Percentiles rank a stretch among this genome's conserved stretches.
Evolutionary conservation across 1,140 invertebrate species (phyloP).

Genomic region (Yoshiicerus persimilis): DNA sequence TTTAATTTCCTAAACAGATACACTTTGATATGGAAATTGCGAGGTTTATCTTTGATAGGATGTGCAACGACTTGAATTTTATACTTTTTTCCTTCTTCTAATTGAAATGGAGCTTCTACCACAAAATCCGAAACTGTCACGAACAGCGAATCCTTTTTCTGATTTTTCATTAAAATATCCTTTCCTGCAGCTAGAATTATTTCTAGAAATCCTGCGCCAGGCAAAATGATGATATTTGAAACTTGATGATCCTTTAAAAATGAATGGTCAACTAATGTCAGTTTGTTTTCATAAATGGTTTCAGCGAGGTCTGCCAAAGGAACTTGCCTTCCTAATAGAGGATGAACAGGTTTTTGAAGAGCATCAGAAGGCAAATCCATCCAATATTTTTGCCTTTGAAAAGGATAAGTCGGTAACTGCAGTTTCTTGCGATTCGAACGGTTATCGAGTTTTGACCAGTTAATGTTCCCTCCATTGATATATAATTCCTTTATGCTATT

Average conservation of each 20-base stretch:
- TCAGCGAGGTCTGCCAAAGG: not conserved
- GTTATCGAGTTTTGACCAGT: too few species aligned
- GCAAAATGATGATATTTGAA: not conserved
- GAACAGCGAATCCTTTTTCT: not conserved
- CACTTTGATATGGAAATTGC: not conserved
- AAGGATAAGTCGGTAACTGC: constrained; percentile 10
- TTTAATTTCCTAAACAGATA: not conserved
- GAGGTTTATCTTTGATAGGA: not conserved
- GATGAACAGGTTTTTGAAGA: not conserved
- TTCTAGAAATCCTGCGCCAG: not conserved
- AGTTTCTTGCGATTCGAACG: not conserved
- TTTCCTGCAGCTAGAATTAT: not conserved
- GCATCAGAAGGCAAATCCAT: not conserved
- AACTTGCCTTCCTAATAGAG: not conserved
- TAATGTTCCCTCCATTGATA: not conserved
- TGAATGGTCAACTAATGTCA: not conserved
- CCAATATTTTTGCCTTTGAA: constrained; percentile 26
- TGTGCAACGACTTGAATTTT: too few species aligned
- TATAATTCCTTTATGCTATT: not conserved
- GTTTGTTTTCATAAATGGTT: not conserved
- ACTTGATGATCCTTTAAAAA: not conserved
- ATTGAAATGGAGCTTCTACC: not conserved
- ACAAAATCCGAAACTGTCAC: not conserved
- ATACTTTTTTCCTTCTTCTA: not conserved
- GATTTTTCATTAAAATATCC: not conserved